Base-by-base conservation (phyloP, 2,888 invertebrate species). In the Dilophus febrilis region DNA sequence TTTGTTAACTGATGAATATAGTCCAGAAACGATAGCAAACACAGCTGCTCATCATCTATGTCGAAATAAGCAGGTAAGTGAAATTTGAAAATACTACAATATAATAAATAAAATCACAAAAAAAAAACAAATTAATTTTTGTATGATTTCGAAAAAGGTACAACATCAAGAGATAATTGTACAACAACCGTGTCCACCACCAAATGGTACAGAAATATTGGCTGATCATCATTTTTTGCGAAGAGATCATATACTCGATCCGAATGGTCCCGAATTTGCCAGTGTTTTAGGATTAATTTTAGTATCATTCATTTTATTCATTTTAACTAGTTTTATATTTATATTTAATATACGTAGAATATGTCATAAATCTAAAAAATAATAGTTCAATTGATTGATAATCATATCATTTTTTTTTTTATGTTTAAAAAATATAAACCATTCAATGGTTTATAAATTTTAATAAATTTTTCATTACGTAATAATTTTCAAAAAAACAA, bases 161-260 rank as follows among this genome's bases (percentile, higher is more conserved):
- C 82, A 85, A 51, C 78, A 81, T 51, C 83, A 83, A 60, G 86
- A 86, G 53, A 86, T 85, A 46, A 88, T 90, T 52, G 79, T 86
- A 22, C 83, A 85, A 55, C 73, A 79, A 31, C 74, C 81, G 13
- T 86, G 86, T 54, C 82, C 83, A 4, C 73, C 77, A 4, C 81
- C 82, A 2, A 83, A 86, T 54, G 85, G 85, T 30, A 76, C 77
- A 1, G 75, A 76, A 61, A 71, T 74, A 36, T 64, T 79, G 42
- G 64, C 68, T 40, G 68, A 66, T 49, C 69, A 59, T 47, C 64
- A 64, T 48, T 52, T 72, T 42, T 56, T 66, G 38, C 56, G 68
- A 13, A 64, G 67, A 46, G 62, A 70, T 49, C 64, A 71, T 44
- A 64, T 68, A 41, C 58, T 68, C 30, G 65, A 68, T 51, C 64